Conservation (phyloP, 2,113 vertebrate genomes). For the Theropithecus gelada region DNA sequence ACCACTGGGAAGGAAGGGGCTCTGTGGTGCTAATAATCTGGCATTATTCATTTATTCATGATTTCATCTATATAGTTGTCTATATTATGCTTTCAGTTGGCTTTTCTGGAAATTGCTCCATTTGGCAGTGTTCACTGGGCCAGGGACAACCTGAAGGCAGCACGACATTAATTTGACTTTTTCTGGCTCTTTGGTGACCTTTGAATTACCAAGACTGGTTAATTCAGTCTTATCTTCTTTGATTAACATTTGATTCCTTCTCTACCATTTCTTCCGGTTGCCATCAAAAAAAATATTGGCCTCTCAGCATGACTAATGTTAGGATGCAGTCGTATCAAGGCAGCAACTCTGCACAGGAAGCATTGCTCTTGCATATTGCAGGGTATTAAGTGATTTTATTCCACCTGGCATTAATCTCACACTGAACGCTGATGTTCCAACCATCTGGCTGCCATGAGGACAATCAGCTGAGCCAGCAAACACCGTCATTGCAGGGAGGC, state of each 20-base stretch:
- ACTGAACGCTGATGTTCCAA: too few species aligned
- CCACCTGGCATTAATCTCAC: not conserved
- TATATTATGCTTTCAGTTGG: accelerated
- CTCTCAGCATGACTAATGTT: accelerated
- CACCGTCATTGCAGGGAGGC: accelerated
- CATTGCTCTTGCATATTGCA: accelerated
- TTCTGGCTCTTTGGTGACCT: not conserved
- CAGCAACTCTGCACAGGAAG: accelerated
- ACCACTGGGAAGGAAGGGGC: accelerated
- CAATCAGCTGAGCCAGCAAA: not conserved
- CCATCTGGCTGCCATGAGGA: accelerated
- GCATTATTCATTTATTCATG: accelerated
- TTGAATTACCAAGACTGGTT: not conserved
- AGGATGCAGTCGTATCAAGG: accelerated
- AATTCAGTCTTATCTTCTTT: accelerated
- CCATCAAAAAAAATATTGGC: accelerated
- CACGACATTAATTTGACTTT: accelerated
- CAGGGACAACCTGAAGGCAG: not conserved
- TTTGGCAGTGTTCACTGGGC: accelerated
- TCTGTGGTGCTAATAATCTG: accelerated
- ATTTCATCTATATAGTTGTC: not conserved
- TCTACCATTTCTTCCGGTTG: accelerated
- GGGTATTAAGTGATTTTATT: too few species aligned
- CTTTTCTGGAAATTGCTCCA: not conserved
- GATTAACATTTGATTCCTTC: not conserved